phyloP scores from a whole-genome alignment of 2,888 invertebrate genomes.

The Drosophila silvestris region DNA sequence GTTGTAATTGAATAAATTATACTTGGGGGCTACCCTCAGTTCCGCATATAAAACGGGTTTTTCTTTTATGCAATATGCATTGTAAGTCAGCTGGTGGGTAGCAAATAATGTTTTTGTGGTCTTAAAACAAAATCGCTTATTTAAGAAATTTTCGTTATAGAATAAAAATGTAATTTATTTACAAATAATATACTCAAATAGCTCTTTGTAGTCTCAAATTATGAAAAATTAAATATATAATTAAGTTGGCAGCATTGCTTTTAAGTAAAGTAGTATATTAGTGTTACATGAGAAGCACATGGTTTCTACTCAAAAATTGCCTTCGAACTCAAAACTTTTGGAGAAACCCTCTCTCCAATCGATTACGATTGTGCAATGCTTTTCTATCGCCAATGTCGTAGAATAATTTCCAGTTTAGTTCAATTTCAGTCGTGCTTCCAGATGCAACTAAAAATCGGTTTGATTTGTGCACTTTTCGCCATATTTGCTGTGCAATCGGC shows the following conservation, averaged over 20 bases:
- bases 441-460: constrained; percentile 51
- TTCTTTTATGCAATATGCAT: constrained; percentile 35
- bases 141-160: neutral
- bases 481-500: constrained; percentile 13
- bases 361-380: constrained; percentile 6
- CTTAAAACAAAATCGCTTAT: neutral
- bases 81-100: neutral
- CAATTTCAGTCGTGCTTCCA: constrained; percentile 31
- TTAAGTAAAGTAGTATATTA: neutral
- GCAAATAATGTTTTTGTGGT: constrained; percentile 17
- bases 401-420: constrained; percentile 50
- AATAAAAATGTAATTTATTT: neutral
- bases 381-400: constrained; percentile 2
- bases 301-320: neutral
- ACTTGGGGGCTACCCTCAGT: constrained; percentile 18
- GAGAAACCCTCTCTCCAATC: constrained; percentile 28
- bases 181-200: neutral
- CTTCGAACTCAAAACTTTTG: constrained; percentile 1
- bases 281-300: no score
- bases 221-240: neutral
- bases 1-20: constrained; percentile 14
- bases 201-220: neutral
- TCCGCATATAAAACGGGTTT: constrained; percentile 55
- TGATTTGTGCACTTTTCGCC: constrained; percentile 31
- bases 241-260: neutral